Conservation (phyloP, 2,888 invertebrate species). For the Limnephilus rhombicus region DNA sequence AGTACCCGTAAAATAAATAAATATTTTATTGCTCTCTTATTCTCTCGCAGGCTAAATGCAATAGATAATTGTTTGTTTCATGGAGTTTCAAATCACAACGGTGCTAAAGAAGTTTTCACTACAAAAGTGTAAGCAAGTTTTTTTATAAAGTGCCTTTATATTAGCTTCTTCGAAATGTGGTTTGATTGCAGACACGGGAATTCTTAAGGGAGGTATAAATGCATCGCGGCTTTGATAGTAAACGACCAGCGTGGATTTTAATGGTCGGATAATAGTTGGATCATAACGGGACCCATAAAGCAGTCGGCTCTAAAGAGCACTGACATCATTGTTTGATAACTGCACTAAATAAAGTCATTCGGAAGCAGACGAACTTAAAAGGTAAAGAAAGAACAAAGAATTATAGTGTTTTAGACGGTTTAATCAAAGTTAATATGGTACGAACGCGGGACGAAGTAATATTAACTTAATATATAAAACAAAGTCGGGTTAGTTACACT, state of each 20-base stretch:
- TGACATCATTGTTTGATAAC: neutral
- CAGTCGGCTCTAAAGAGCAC: neutral
- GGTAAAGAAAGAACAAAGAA: neutral
- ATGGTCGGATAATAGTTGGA: neutral
- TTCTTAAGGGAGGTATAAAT: neutral
- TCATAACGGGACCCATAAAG: neutral
- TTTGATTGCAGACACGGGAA: neutral
- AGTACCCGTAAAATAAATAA: too few relatives aligned
- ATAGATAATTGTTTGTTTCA: too few relatives aligned
- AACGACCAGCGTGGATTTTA: neutral
- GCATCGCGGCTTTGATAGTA: neutral
- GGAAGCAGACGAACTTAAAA: neutral
- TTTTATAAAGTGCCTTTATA: neutral
- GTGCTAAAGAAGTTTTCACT: too few relatives aligned
- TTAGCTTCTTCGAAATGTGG: neutral
- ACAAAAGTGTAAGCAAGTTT: neutral
- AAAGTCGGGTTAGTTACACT: too few relatives aligned
- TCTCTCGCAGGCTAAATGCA: too few relatives aligned
- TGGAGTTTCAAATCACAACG: too few relatives aligned
- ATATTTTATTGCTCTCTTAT: too few relatives aligned
- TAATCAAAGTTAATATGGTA: too few relatives aligned
- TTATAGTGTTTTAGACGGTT: too few relatives aligned
- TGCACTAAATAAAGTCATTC: neutral
- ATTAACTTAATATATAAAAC: too few relatives aligned
- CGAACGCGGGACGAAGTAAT: too few relatives aligned